Evolutionary conservation across 92 coral and sea anemone genomes (phyloP), one percentile per base, ranked within the genome.

Genomic region (Porites rus): DNA sequence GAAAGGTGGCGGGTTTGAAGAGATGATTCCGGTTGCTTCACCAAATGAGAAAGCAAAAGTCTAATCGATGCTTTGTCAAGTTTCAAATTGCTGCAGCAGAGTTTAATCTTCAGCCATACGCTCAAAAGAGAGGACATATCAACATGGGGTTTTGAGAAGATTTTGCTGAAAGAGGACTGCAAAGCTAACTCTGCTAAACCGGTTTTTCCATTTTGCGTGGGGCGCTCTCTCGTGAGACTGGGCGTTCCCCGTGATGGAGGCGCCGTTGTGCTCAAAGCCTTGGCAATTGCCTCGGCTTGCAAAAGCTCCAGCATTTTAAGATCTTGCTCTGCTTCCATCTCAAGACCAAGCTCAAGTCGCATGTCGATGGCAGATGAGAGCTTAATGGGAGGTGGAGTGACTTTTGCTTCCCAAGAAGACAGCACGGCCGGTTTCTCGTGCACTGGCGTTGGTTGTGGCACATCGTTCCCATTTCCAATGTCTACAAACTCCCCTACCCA

Each of bases 271-370:
- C 86, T 86, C 91, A 93, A 86, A 50, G 93, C 95, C 79, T 90
- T 91, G 2, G 90, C 91, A 20, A 94, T 79, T 16, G 96, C 93
- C 58, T 89, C 94, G 7, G 88, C 94, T 80, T 92, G 95, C 10
- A 89, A 82, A 13, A 79, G 71, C 86, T 95, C 97, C 62, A 95
- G 70, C 82, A 92, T 88, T 69, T 88, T 92, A 17, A 97, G 94
- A 78, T 95, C 97, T 79, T 93, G 92, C 51, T 97, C 99, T n/a
- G 97, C 97, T 72, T 91, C 98, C 99, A 97, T 97, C 75, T 96
- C 98, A 21, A 95, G 92, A 46, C 98, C 95, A 60, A 97, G 90
- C 75, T 97, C 99, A 62, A 97, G 84, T 16, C 99, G 93, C 78
- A 93, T 92, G 77, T 97, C 99, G 14, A 95, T 88, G 20, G 98